Evolutionary conservation across 2,113 vertebrate genomes (phyloP).

Genomic region (Dicaeum eximium): DNA sequence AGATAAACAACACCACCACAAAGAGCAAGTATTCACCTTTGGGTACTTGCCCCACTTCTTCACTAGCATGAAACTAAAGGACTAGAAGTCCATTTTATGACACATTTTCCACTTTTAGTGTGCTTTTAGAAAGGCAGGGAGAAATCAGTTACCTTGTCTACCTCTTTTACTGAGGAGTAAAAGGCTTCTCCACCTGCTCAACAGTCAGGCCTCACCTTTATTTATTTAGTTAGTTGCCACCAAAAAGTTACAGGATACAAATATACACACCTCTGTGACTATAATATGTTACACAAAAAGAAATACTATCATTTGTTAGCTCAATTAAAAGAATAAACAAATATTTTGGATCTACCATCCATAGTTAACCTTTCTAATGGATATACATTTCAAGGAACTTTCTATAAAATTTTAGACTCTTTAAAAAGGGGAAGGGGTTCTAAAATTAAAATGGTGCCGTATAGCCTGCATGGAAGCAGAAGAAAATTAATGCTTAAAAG

Average conservation of each 20-base stretch:
- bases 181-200: not conserved
- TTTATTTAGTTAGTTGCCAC: not conserved
- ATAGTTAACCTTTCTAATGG: not conserved
- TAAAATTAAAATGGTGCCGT: not conserved
- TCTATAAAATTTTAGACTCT: not conserved
- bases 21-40: not conserved
- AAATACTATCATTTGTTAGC: not conserved
- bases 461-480: not conserved
- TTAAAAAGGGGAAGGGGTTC: not conserved
- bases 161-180: not conserved
- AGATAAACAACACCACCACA: not conserved
- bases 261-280: not conserved
- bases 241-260: not conserved
- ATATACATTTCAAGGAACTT: not conserved
- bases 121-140: not conserved
- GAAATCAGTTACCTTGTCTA: not conserved
- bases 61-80: not conserved
- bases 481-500: not conserved
- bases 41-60: not conserved
- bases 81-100: not conserved
- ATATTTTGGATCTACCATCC: not conserved
- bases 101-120: not conserved
- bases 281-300: not conserved
- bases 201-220: not conserved
- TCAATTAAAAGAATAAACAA: not conserved